Conservation (phyloP, 2,888 invertebrate genomes). For the Microdon myrmicae region DNA sequence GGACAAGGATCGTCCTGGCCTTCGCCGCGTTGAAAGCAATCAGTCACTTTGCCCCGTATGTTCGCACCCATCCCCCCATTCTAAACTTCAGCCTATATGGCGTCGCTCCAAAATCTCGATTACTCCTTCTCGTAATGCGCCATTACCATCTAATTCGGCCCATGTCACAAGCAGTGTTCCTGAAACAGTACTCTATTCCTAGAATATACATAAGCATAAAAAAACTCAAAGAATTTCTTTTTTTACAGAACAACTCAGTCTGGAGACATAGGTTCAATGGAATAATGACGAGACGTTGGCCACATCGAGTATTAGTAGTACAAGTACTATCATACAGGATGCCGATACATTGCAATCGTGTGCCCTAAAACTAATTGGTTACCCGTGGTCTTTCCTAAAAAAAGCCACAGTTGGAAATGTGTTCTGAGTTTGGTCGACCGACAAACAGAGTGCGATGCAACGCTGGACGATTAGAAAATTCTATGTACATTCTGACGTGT, state of each 20-base stretch:
- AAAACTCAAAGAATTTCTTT: background rate
- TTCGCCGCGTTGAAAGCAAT: too few relatives aligned
- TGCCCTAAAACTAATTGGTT: conserved; percentile 78
- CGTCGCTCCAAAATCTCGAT: conserved; percentile 69
- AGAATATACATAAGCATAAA: too few relatives aligned
- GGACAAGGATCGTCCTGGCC: too few relatives aligned
- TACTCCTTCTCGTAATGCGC: conserved; percentile 69
- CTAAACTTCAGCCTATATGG: too few relatives aligned
- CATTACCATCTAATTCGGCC: conserved; percentile 83
- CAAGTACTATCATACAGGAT: conserved; percentile 87
- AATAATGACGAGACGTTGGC: conserved; percentile 83
- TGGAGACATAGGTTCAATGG: conserved; percentile 87
- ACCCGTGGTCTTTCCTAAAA: conserved; percentile 79
- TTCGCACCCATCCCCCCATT: too few relatives aligned
- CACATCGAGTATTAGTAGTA: conserved; percentile 82
- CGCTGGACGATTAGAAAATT: conserved; percentile 84
- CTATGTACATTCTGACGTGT: conserved; percentile 85
- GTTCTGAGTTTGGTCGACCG: conserved; percentile 84
- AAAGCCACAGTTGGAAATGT: conserved; percentile 83
- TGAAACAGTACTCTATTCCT: conserved; percentile 70
- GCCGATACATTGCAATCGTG: conserved; percentile 78
- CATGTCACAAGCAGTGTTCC: conserved; percentile 79
- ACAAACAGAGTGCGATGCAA: conserved; percentile 78
- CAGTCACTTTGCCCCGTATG: too few relatives aligned
- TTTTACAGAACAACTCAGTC: conserved; percentile 76